Evolutionary conservation across 2,797 vertebrate genomes (phyloP).

Genomic region (Clarias platycephalus): DNA sequence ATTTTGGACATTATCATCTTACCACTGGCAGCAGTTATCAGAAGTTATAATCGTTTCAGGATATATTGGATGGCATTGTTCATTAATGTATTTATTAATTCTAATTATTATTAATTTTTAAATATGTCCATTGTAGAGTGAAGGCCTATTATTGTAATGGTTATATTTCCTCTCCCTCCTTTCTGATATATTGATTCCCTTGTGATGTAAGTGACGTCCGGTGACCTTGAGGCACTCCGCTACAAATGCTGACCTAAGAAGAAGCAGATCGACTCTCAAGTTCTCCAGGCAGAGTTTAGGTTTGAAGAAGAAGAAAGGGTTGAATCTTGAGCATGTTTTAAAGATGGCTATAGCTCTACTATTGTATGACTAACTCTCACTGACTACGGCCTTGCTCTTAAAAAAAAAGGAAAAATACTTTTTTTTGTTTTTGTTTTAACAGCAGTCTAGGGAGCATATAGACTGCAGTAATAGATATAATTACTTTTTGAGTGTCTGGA

Average conservation of each 20-base stretch:
- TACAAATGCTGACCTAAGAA: constrained; percentile 48
- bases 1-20: constrained; percentile 1
- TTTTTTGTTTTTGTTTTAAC: constrained; percentile 41
- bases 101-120: not conserved
- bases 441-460: constrained; percentile 29
- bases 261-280: constrained; percentile 51
- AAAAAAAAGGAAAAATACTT: constrained; percentile 9
- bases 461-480: constrained; percentile 53
- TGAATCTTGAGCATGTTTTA: not conserved
- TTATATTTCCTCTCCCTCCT: constrained; percentile 52
- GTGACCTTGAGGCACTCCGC: constrained; percentile 61
- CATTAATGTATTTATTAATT: too few species aligned
- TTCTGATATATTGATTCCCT: constrained; percentile 57
- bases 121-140: constrained; percentile 25
- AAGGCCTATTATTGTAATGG: constrained; percentile 28
- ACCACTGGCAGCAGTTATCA: not conserved
- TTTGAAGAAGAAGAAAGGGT: not conserved
- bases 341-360: not conserved
- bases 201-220: constrained; percentile 62
- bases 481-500: constrained; percentile 54
- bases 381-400: constrained; percentile 43
- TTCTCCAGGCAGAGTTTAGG: not conserved
- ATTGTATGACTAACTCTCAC: not conserved
- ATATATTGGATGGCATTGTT: not conserved
- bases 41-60: not conserved